phyloP scores from a whole-genome alignment of 2,113 vertebrate genomes.

The Mastomys natalensis region DNA sequence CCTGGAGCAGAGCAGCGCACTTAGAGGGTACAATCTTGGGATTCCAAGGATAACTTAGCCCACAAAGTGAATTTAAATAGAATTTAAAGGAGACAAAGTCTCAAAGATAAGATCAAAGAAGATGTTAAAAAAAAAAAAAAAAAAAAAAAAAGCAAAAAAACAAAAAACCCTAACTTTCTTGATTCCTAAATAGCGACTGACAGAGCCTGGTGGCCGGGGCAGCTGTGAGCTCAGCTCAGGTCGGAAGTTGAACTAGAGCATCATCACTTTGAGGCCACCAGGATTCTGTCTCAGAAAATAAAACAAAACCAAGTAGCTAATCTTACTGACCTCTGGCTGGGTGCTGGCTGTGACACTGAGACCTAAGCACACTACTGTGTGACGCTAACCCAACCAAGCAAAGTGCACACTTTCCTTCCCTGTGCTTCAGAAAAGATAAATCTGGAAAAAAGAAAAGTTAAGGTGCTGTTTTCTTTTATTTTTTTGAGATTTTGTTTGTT shows the following conservation, averaged over 20 bases:
- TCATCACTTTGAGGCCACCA: background rate
- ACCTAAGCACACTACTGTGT: background rate
- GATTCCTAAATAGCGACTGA: background rate
- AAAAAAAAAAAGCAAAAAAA: background rate
- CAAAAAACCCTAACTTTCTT: background rate
- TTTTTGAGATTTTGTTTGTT: background rate
- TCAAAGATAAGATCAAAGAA: background rate
- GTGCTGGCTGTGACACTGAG: background rate
- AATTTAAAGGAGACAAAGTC: background rate
- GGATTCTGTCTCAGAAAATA: background rate
- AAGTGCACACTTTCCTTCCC: background rate
- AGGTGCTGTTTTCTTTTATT: background rate
- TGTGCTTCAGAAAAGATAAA: background rate
- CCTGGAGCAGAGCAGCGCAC: background rate
- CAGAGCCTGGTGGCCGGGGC: background rate
- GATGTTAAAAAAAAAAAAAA: background rate
- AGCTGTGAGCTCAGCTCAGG: background rate
- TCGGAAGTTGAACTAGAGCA: background rate
- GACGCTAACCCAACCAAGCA: background rate
- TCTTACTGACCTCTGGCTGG: background rate
- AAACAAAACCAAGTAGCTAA: background rate
- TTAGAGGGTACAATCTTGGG: background rate
- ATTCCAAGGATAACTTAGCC: background rate
- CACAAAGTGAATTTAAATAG: background rate
- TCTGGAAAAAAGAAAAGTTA: conserved; percentile 7